These are phyloP conservation scores for Microtus ochrogaster DNA, from an alignment of 2,113 vertebrate species.

Conservation along the genomic window DNA sequence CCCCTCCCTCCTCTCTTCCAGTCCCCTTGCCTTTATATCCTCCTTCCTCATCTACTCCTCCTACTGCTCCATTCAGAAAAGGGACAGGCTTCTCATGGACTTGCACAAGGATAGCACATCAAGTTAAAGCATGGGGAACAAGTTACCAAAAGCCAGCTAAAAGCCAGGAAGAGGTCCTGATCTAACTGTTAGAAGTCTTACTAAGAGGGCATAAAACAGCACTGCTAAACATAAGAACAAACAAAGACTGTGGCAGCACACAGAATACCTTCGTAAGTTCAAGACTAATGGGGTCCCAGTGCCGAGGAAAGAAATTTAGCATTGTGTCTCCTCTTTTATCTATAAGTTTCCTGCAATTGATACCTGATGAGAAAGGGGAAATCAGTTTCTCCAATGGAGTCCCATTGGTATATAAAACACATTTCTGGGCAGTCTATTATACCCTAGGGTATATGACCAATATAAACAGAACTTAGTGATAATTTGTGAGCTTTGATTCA, in stretches of 20 bases:
- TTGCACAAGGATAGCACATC: too few relatives aligned
- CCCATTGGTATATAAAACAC: neutral
- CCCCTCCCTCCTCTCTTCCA: too few relatives aligned
- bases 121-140: too few relatives aligned
- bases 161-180: too few relatives aligned
- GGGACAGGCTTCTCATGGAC: too few relatives aligned
- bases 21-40: too few relatives aligned
- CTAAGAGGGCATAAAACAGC: neutral
- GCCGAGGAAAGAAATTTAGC: neutral
- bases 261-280: neutral
- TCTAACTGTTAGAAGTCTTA: too few relatives aligned
- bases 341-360: neutral
- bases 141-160: too few relatives aligned
- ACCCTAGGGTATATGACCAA: neutral
- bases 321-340: neutral
- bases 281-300: neutral
- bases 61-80: too few relatives aligned
- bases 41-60: too few relatives aligned
- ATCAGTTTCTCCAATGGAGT: neutral
- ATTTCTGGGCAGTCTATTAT: neutral
- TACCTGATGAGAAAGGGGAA: neutral
- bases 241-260: neutral
- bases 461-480: neutral
- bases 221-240: neutral
- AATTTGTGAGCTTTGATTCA: neutral